Conservation (phyloP, 53 echinoderm and acorn worm species). For the Patiria pectinifera region DNA sequence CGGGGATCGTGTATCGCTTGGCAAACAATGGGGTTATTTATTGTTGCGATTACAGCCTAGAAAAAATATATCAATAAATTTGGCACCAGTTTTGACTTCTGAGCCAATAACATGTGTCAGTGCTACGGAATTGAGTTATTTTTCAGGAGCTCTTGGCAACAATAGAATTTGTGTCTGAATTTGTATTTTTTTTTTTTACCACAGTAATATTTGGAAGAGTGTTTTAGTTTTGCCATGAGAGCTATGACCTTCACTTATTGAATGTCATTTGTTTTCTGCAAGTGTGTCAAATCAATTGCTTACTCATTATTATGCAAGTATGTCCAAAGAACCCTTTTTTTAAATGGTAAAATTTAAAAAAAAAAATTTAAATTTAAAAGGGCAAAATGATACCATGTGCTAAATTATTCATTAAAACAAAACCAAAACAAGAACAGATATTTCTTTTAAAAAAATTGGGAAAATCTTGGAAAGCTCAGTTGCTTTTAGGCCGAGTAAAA, state of each 20-base stretch:
- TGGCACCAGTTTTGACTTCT: neutral
- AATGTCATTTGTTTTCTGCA: too few species aligned
- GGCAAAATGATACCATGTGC: too few species aligned
- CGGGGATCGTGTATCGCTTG: neutral
- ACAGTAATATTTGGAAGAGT: neutral
- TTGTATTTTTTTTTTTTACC: neutral
- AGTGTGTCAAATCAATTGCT: too few species aligned
- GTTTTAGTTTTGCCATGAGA: neutral
- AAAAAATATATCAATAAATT: conserved; percentile 7
- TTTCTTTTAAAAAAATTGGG: too few species aligned
- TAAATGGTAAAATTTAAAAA: too few species aligned
- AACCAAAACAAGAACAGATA: too few species aligned
- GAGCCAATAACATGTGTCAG: neutral
- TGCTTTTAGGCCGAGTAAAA: too few species aligned
- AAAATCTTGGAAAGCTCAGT: too few species aligned
- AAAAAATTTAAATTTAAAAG: too few species aligned
- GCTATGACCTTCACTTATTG: neutral
- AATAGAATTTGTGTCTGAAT: neutral
- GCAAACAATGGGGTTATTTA: conserved; percentile 7
- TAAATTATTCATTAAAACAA: too few species aligned
- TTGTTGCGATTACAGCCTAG: neutral
- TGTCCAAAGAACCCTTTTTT: too few species aligned
- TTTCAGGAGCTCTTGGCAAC: neutral
- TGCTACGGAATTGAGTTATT: neutral
- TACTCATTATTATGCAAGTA: too few species aligned